Evolutionary conservation across 2,888 invertebrate genomes (phyloP).

Genomic region (Brassicogethes aeneus): DNA sequence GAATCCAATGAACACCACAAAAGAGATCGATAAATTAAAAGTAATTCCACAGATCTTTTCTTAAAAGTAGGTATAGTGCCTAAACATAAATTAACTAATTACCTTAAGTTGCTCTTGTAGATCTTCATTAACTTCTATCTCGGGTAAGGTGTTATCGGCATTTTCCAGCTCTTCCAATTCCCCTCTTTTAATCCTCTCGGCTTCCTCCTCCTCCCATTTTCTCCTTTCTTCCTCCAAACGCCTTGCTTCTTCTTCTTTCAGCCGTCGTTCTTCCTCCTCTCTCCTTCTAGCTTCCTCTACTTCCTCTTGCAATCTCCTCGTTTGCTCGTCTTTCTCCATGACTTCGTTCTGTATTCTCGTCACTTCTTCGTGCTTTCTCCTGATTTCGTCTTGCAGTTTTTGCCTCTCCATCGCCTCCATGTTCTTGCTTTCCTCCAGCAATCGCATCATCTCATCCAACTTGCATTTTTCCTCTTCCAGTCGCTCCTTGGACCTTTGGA

Average conservation of each 20-base stretch:
- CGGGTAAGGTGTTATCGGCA: slow-evolving; percentile 30
- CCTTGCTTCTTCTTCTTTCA: slow-evolving; percentile 23
- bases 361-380: slow-evolving; percentile 59
- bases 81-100: slow-evolving; percentile 3
- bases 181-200: slow-evolving; percentile 8
- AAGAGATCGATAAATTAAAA: too few relatives aligned
- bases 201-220: slow-evolving; percentile 20
- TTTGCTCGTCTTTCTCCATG: slow-evolving; percentile 30
- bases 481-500: slow-evolving; percentile 84
- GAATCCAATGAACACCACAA: too few relatives aligned
- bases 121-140: slow-evolving; percentile 31
- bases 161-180: slow-evolving; percentile 23
- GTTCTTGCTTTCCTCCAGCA: slow-evolving; percentile 82
- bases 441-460: slow-evolving; percentile 79
- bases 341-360: slow-evolving; percentile 31
- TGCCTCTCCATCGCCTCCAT: slow-evolving; percentile 77
- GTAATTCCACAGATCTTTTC: too few relatives aligned
- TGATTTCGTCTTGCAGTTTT: slow-evolving; percentile 82
- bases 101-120: slow-evolving; percentile 34
- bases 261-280: slow-evolving; percentile 26
- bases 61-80: too few relatives aligned
- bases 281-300: slow-evolving; percentile 29
- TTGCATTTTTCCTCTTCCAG: slow-evolving; percentile 77
- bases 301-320: slow-evolving; percentile 30
- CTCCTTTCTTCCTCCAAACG: slow-evolving; percentile 18